Evolutionary conservation across 2,113 vertebrate species (phyloP), one percentile per base, ranked within the genome.

Genomic region (Tiliqua scincoides): DNA sequence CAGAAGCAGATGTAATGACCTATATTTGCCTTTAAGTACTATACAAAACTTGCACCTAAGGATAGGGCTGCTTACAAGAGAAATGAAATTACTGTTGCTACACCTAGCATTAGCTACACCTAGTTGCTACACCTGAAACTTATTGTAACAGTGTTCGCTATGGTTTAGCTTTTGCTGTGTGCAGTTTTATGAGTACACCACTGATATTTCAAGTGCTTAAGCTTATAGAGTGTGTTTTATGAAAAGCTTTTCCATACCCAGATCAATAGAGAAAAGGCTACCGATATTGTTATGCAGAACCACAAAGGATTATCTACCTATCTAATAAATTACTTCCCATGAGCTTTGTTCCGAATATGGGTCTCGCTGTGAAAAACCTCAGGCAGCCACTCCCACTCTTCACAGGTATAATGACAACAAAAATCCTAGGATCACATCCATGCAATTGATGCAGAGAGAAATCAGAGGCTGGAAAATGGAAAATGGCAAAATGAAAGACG

Each of bases 391-490:
- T 63, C 71, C 40, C 61, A 54, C 17, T 25, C 70, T 54, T 30
- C 40, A 67, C 23, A 73, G 77, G 77, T 54, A 32, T 52, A 71
- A 62, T 30, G 20, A 74, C 40, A n/a, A 40, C 43, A 30, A 72
- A 23, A 6, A 54, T 65, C 61, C 6, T 17, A 54, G 77, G 57
- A 3, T 23, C 21, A 40, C n/a, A 35, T 73, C 48, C 43, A 20
- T 74, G n/a, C 61, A 65, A 30, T 57, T 65, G 62, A 4, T 48
- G 4, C 61, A 67, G 15, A n/a, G 61, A 54, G 61, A 85, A 75
- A 87, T 67, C 59, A 74, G 61, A 74, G 70, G 17, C 17, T 52
- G 52, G 70, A 37, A 86, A 82, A 87, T 75, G 25, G 57, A 30
- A 7, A 37, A 80, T n/a, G 81, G 4, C 30, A n/a, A n/a, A n/a